Conservation (phyloP, 2,797 vertebrate species). For the Selene dorsalis region DNA sequence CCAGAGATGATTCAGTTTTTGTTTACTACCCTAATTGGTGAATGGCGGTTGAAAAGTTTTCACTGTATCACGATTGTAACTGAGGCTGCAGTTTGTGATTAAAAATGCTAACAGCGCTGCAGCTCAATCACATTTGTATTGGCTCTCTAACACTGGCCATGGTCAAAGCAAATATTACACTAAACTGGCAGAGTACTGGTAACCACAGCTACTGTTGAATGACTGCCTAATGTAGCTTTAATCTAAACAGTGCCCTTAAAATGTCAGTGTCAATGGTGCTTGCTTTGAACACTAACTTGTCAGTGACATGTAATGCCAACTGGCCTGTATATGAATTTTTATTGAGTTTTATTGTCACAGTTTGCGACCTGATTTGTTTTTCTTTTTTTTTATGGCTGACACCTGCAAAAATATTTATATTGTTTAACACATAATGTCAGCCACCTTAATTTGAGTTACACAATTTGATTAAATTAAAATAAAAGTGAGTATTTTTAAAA, state of each 20-base stretch:
- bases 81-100: background rate
- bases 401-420: slow-evolving; percentile 18
- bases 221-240: slow-evolving; percentile 13
- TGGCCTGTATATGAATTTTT: background rate
- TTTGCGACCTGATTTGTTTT: slow-evolving; percentile 11
- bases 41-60: background rate
- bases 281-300: background rate
- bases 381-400: slow-evolving; percentile 7
- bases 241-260: slow-evolving; percentile 2
- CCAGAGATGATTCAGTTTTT: background rate
- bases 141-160: background rate
- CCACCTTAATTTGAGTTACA: background rate
- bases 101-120: background rate
- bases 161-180: background rate
- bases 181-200: background rate
- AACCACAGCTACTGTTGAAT: background rate
- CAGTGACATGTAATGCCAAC: background rate
- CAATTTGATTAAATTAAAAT: slow-evolving; percentile 35
- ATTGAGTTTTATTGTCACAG: slow-evolving; percentile 15
- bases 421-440: background rate
- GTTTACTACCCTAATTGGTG: background rate
- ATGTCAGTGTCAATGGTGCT: slow-evolving; percentile 22
- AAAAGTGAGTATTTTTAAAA: background rate
- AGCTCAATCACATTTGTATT: background rate
- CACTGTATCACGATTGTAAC: background rate